Conservation (phyloP, 1,140 invertebrate genomes). For the Pantala flavescens region DNA sequence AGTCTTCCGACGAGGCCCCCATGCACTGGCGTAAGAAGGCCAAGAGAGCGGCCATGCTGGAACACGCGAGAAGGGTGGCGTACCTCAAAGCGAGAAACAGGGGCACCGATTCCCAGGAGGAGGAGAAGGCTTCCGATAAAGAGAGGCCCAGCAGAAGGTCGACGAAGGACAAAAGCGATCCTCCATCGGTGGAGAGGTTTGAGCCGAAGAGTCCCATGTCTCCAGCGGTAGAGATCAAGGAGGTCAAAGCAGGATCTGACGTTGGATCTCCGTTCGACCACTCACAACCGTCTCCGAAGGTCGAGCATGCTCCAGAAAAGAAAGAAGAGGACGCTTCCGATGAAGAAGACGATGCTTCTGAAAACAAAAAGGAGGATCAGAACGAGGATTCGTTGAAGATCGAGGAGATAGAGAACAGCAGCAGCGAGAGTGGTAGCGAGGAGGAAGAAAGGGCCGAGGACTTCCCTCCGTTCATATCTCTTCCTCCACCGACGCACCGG, state of each 20-base stretch:
- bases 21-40: not conserved
- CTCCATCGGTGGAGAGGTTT: not conserved
- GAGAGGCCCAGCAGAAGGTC: not conserved
- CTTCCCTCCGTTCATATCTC: not conserved
- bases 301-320: constrained; percentile 21
- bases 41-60: not conserved
- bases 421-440: not conserved
- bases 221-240: not conserved
- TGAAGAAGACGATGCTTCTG: not conserved
- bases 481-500: not conserved
- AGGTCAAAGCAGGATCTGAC: constrained; percentile 18
- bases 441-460: not conserved
- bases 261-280: constrained; percentile 25
- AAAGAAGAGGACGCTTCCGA: constrained; percentile 18
- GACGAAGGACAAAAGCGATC: not conserved
- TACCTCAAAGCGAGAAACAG: not conserved
- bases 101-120: not conserved
- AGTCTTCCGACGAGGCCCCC: not conserved
- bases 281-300: constrained; percentile 28
- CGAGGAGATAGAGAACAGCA: not conserved
- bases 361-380: not conserved
- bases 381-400: not conserved
- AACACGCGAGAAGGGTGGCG: not conserved
- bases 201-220: constrained; percentile 22
- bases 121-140: not conserved